Evolutionary conservation across 2,113 vertebrate species (phyloP).

Genomic region (Pluvialis apricaria): DNA sequence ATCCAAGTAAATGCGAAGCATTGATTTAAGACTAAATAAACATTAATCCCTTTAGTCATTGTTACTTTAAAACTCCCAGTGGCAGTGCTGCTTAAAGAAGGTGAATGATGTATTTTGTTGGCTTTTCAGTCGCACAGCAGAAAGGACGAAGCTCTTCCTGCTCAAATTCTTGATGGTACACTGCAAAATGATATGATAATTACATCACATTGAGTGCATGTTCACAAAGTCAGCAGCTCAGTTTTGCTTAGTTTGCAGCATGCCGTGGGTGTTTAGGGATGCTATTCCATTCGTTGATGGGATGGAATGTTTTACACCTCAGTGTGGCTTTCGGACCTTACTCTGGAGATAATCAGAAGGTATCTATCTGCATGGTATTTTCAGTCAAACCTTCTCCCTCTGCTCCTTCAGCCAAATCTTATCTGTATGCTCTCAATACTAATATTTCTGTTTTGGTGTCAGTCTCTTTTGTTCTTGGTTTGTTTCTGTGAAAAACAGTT

Average conservation of each 20-base stretch:
- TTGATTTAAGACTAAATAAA: background rate
- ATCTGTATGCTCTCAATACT: background rate
- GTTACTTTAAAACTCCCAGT: background rate
- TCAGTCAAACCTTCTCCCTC: background rate
- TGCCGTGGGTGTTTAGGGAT: background rate
- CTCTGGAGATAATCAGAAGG: background rate
- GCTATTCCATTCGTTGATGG: background rate
- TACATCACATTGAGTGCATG: background rate
- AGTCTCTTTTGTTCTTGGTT: background rate
- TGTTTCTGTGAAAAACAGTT: background rate
- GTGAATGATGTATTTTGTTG: background rate
- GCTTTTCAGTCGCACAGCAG: background rate
- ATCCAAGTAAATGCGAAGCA: background rate
- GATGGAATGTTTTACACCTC: constrained; percentile 30
- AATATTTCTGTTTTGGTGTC: background rate
- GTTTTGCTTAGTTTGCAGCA: background rate
- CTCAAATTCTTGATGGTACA: background rate
- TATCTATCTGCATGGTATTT: background rate
- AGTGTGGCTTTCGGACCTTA: background rate
- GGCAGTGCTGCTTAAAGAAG: background rate
- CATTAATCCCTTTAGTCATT: background rate
- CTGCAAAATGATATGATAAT: constrained; percentile 27
- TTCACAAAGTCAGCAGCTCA: background rate
- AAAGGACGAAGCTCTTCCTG: background rate
- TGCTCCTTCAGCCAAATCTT: background rate